Conservation (phyloP, 2,113 vertebrate genomes). For the Lamprologus ornatipinnis region DNA sequence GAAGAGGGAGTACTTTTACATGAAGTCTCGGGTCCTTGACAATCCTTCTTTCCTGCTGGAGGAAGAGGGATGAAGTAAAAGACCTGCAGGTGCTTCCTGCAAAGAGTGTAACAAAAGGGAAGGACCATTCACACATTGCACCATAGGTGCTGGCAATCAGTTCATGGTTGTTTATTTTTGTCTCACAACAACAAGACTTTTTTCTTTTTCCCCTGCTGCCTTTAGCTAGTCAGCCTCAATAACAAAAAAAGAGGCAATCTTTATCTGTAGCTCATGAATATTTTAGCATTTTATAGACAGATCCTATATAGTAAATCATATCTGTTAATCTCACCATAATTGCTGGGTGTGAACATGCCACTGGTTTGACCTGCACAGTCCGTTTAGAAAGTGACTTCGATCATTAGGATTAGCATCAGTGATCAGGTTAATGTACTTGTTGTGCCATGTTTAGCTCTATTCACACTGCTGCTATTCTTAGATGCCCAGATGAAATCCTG, state of each 20-base stretch:
- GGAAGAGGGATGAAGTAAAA: slow-evolving; percentile 14
- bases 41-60: slow-evolving; percentile 21
- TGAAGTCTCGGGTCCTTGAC: background rate
- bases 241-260: background rate
- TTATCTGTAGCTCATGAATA: background rate
- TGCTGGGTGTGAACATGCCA: background rate
- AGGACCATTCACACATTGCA: background rate
- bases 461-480: background rate
- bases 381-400: background rate
- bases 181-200: background rate
- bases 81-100: slow-evolving; percentile 42
- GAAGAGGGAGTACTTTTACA: background rate
- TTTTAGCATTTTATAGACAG: background rate
- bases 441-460: background rate
- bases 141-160: background rate
- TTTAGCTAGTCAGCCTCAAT: background rate
- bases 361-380: background rate
- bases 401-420: background rate
- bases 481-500: background rate
- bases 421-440: background rate
- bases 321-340: background rate
- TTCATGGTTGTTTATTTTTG: background rate
- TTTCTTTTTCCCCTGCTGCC: background rate
- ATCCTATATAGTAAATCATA: background rate
- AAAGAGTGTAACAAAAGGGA: background rate